Evolutionary conservation across 2,888 invertebrate species (phyloP), one percentile per base, ranked within the genome.

Genomic region (Mesorhabditis spiculigera): DNA sequence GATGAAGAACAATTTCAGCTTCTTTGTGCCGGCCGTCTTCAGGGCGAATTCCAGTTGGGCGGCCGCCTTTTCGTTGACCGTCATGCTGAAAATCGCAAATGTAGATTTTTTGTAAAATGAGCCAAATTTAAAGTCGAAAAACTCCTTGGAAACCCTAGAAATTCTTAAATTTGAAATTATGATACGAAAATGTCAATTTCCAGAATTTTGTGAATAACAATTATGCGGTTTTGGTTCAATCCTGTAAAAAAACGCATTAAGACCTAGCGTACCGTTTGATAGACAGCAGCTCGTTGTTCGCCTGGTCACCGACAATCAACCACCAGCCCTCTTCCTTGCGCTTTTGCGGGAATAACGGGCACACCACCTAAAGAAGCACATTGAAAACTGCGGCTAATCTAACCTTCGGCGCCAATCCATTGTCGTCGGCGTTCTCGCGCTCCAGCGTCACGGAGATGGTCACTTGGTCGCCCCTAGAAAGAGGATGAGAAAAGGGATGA

Each of bases 261-360:
- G 28, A 28, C 28, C 61, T 13, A 66, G 45, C 68, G 50, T 67
- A 90, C 58, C 98, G 90, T 88, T 98, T 99, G 87, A 99, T 99
- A 8, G 96, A 96, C 5, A 97, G 90, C 64, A 99, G 89, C 0
- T 94, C 93, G 89, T 98, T 98, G 45, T 90, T 90, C 86, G 93
- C 93, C 0, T 95, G 93, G 86, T 97, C 96, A 66, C 98, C 98
- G 78, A 99, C 93, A 8, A 99, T 96, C 61, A 99, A 93, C 98
- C 98, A 99, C 90, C 90, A 90, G 68, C 90, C 90, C 84, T 90
- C 90, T 78, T 90, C 90, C 74, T 89, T 88, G 86, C 89, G 88
- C 87, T 89, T 82, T 70, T 93, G 93, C 10, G 98, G 97, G 90
- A 95, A 98, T 89, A 94, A 93, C 0, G 98, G 98, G 1, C 98